phyloP scores from a whole-genome alignment of 2,113 vertebrate genomes.

The Gymnocephalus cernua region DNA sequence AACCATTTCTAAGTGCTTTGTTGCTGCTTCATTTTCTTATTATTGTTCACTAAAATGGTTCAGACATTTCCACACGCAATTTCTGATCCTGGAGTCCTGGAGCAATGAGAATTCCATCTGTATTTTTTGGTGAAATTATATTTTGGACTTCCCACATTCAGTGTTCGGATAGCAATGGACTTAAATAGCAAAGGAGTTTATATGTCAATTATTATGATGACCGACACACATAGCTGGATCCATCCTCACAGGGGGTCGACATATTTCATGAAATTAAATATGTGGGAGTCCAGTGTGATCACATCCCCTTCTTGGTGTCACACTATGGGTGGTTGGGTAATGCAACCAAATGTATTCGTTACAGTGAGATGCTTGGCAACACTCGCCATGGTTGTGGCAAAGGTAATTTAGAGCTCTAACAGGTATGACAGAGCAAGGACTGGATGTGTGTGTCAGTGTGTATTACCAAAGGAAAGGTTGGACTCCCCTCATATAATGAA shows the following conservation, averaged over 20 bases:
- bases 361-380: slow-evolving; percentile 66
- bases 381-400: slow-evolving; percentile 64
- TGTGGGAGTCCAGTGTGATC: slow-evolving; percentile 41
- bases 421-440: slow-evolving; percentile 77
- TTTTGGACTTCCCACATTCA: slow-evolving; percentile 15
- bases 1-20: slow-evolving; percentile 34
- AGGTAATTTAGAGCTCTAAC: slow-evolving; percentile 84
- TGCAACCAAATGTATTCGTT: slow-evolving; percentile 80
- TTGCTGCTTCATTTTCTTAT: slow-evolving; percentile 60
- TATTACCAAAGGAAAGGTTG: slow-evolving; percentile 58
- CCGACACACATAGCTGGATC: slow-evolving; percentile 48
- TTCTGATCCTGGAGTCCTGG: slow-evolving; percentile 45
- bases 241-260: slow-evolving; percentile 25
- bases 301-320: slow-evolving; percentile 21
- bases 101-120: slow-evolving; percentile 42
- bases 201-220: slow-evolving; percentile 54
- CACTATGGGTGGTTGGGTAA: slow-evolving; percentile 68
- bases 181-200: slow-evolving; percentile 38
- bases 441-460: slow-evolving; percentile 31
- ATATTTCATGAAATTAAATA: slow-evolving; percentile 49
- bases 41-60: slow-evolving; percentile 56
- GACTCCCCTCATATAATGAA: slow-evolving; percentile 47
- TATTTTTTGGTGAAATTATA: slow-evolving; percentile 8
- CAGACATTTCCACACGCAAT: slow-evolving; percentile 36
- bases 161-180: slow-evolving; percentile 16